A percentile compares a stretch with the other conserved stretches of the same genome.
These are phyloP conservation scores for Choristoneura fumiferana DNA, from an alignment of 1,140 invertebrate genomes.

Conservation along the genomic window DNA sequence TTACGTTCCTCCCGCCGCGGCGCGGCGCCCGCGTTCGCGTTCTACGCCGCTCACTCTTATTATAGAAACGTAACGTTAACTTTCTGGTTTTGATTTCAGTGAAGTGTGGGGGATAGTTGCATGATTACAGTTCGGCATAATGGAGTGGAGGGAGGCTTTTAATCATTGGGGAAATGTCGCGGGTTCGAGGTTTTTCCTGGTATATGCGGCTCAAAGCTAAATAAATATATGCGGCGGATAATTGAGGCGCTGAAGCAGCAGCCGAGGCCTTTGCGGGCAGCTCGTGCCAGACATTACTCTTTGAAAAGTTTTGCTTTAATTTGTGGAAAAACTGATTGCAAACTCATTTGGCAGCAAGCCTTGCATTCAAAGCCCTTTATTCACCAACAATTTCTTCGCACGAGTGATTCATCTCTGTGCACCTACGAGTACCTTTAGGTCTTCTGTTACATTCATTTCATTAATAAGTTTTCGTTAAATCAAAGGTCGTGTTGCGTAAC, in stretches of 20 bases:
- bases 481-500: too few relatives aligned
- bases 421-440: too few relatives aligned
- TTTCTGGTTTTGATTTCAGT: slow-evolving; percentile 22
- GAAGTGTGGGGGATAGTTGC: slow-evolving; percentile 45
- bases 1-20: slow-evolving; percentile 54
- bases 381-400: too few relatives aligned
- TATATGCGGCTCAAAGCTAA: slow-evolving; percentile 30
- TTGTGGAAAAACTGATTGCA: too few relatives aligned
- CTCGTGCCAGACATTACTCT: slow-evolving; percentile 1
- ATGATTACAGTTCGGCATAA: slow-evolving; percentile 69
- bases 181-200: slow-evolving; percentile 23
- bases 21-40: slow-evolving; percentile 27
- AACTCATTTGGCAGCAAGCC: too few relatives aligned
- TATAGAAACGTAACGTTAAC: slow-evolving; percentile 29
- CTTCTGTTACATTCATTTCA: too few relatives aligned
- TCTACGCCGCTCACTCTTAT: not conserved
- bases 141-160: slow-evolving; percentile 59
- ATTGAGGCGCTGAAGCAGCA: slow-evolving; percentile 2
- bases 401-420: too few relatives aligned
- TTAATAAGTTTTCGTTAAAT: too few relatives aligned
- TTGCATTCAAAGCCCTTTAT: too few relatives aligned
- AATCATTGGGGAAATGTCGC: slow-evolving; percentile 73
- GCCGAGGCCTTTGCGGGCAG: not conserved
- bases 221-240: slow-evolving; percentile 10
- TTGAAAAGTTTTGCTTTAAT: slow-evolving; percentile 7